Conservation (phyloP, 2,797 vertebrate genomes). For the Florisuga fusca region DNA sequence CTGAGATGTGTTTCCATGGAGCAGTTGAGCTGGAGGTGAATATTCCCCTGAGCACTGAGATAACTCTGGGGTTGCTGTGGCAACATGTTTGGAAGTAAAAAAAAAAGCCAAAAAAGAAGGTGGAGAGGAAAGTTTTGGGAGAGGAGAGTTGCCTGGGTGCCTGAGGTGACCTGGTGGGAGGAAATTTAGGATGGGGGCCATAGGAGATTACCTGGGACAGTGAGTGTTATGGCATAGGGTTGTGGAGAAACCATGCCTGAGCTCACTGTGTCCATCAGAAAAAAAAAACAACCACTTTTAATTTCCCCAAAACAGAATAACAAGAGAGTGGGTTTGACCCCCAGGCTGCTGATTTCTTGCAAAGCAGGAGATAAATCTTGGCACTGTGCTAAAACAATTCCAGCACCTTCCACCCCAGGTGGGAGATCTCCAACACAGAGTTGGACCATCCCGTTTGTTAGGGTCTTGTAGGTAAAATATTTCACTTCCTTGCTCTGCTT, state of each 20-base stretch:
- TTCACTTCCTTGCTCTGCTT: background rate
- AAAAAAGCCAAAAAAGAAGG: background rate
- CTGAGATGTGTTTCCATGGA: background rate
- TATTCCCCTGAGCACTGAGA: background rate
- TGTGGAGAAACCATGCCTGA: background rate
- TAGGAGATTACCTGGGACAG: background rate
- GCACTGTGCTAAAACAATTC: background rate
- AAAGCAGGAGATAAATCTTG: background rate
- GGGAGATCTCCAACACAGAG: rapidly evolving
- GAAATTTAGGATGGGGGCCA: background rate
- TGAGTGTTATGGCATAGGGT: rapidly evolving
- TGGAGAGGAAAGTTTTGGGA: background rate
- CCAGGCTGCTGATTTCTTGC: background rate
- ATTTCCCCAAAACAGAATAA: background rate
- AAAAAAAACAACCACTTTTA: background rate
- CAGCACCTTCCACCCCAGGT: rapidly evolving
- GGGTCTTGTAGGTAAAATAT: background rate
- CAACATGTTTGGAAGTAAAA: background rate
- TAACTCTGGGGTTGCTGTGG: slow-evolving; percentile 42
- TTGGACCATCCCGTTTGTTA: background rate
- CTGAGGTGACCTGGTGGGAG: rapidly evolving
- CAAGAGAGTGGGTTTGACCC: background rate
- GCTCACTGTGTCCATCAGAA: background rate
- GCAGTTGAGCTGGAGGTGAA: background rate
- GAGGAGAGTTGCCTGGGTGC: background rate